Evolutionary conservation across 2,888 invertebrate species (phyloP), one percentile per base, ranked within the genome.

Genomic region (Nemoura dubitans): DNA sequence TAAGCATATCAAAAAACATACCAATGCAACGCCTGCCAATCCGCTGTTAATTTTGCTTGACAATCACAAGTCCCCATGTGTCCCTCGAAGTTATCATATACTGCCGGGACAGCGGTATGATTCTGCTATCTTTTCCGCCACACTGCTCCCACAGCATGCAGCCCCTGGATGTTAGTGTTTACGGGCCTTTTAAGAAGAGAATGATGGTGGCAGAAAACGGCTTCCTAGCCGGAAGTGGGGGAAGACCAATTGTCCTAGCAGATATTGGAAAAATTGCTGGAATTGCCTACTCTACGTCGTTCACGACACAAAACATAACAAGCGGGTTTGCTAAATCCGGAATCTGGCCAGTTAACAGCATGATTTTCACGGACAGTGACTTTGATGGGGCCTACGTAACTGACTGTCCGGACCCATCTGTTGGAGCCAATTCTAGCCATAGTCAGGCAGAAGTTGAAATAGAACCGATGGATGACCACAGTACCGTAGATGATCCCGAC

Each of bases 121-220:
- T 90, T 78, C 87, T 91, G 82, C 89, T 92, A 78, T 90, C 91
- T 10, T 89, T 91, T 82, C 91, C 90, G 27, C 91, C n/a, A n/a
- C n/a, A n/a, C n/a, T n/a, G n/a, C n/a, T n/a, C n/a, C n/a, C n/a
- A n/a, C n/a, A n/a, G n/a, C 91, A n/a, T 92, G 83, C 92, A 92
- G 89, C 91, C 91, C 10, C 89, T 92, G n/a, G 91, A 92, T 88
- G 90, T 91, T 7, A 90, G 90, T 29, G 89, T 91, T 3, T 90
- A 90, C 88, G 90, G 90, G 5, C 91, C 91, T 29, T 90, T 92
- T 78, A 92, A 92, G 88, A 89, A 88, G 85, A 89, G 86, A 85
- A 88, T 89, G 83, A 89, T 89, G 78, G 86, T 86, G 30, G 89
- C 89, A 42, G 87, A 87, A 59, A 89, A 88, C 86, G 86, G 86